Percentiles rank a stretch among this genome's conserved stretches.
phyloP scores from a whole-genome alignment of 2,888 invertebrate species.

The Caradrina kadenii region DNA sequence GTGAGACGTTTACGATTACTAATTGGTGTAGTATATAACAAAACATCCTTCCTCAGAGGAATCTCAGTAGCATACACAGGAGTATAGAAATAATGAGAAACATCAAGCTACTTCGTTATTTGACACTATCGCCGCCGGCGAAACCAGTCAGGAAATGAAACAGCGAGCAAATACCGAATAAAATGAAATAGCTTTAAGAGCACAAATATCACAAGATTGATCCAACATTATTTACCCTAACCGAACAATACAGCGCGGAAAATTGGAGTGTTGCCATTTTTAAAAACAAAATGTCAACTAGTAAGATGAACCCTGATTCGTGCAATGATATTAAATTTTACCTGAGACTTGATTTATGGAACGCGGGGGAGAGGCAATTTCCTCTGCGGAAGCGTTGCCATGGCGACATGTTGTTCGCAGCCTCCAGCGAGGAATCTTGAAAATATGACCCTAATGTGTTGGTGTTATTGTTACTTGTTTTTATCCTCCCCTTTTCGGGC shows the following conservation, averaged over 20 bases:
- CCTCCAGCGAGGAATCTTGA: constrained; percentile 62
- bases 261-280: constrained; percentile 68
- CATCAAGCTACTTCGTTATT: constrained; percentile 54
- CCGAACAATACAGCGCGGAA: constrained; percentile 39
- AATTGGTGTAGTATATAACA: constrained; percentile 21
- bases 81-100: constrained; percentile 49
- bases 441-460: constrained; percentile 71
- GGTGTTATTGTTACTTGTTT: constrained; percentile 65
- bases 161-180: constrained; percentile 45
- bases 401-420: constrained; percentile 70
- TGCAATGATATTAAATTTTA: constrained; percentile 83
- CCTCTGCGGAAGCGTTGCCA: constrained; percentile 81
- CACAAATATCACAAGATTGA: constrained; percentile 34
- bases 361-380: constrained; percentile 83
- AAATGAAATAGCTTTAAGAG: constrained; percentile 42
- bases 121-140: constrained; percentile 47
- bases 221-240: constrained; percentile 45
- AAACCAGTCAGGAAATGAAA: constrained; percentile 52
- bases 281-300: constrained; percentile 66
- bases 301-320: constrained; percentile 67
- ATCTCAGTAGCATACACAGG: constrained; percentile 12
- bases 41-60: constrained; percentile 9
- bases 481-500: constrained; percentile 39
- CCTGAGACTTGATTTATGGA: constrained; percentile 84
- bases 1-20: constrained; percentile 17